Percentiles rank a stretch among this genome's conserved stretches.
Conservation (phyloP, 2,888 invertebrate species). For the Congeria kusceri region DNA sequence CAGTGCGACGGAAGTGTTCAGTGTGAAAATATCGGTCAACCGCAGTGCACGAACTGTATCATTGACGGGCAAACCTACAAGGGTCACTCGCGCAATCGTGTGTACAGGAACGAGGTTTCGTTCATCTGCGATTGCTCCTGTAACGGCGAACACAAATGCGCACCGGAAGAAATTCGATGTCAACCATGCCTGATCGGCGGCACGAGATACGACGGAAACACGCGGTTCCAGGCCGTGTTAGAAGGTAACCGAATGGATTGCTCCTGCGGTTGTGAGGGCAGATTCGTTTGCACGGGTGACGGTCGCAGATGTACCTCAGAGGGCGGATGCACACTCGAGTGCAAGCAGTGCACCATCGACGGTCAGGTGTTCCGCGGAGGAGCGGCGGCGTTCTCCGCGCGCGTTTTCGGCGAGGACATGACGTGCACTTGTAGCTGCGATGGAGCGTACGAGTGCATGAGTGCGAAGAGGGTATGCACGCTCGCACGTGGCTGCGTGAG, state of each 20-base stretch:
- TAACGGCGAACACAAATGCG: constrained; percentile 36
- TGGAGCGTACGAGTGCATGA: constrained; percentile 13
- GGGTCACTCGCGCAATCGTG: constrained; percentile 54
- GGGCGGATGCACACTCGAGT: constrained; percentile 37
- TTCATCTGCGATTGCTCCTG: constrained; percentile 57
- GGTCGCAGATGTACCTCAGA: constrained; percentile 23
- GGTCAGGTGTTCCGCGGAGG: constrained; percentile 47
- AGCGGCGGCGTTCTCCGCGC: constrained; percentile 56
- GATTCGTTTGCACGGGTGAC: constrained; percentile 30
- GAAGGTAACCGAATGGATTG: constrained; percentile 25
- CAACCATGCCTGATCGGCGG: constrained; percentile 42
- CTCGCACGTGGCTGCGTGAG: constrained; percentile 12
- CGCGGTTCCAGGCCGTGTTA: constrained; percentile 50
- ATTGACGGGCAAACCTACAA: constrained; percentile 56
- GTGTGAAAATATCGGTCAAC: constrained; percentile 23
- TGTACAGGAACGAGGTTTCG: constrained; percentile 33
- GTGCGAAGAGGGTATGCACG: constrained; percentile 27
- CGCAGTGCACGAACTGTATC: constrained; percentile 52
- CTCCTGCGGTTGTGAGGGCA: constrained; percentile 32
- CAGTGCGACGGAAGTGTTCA: constrained; percentile 71
- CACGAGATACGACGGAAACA: constrained; percentile 48
- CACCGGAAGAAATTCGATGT: constrained; percentile 31
- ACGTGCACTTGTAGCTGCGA: constrained; percentile 22
- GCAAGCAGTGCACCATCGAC: constrained; percentile 52
- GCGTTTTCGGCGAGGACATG: constrained; percentile 22